Evolutionary conservation across 2,888 invertebrate genomes (phyloP), one percentile per base, ranked within the genome.

Genomic region (Synergus japonicus): DNA sequence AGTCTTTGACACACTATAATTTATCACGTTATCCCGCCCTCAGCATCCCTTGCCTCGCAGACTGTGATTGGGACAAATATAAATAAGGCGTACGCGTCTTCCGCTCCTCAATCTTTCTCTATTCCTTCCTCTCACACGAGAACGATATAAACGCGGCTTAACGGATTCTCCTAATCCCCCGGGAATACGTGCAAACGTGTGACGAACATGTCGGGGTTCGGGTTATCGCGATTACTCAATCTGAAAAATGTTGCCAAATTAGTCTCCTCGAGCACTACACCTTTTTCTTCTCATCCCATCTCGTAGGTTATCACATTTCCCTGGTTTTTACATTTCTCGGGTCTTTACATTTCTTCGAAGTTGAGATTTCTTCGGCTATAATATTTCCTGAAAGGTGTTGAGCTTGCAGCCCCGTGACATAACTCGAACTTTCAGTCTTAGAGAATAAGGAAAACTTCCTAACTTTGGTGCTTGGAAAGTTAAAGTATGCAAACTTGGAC

Each of bases 1-100:
- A 89, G 89, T 89, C 88, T 91, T 90, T 91, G 92, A 92, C 91
- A 87, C 85, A 86, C 82, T 87, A 86, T 87, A 90, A 91, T 92
- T 92, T 91, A 90, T 92, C 91, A 92, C 87, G 86, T 85, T 86
- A 88, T 87, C 85, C 85, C 83, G 81, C 83, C 79, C 78, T 81
- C 81, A 76, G 79, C 77, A 80, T 76, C 76, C 46, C 76, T 64
- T 77, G 76, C 41, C 43, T 46, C 54, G 46, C 44, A 22, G 87
- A 83, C 86, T 79, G 86, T 88, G 90, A 90, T 90, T 87, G 88
- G 86, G 86, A 88, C 87, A 87, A 87, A 91, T 90, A 91, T 91
- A 92, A 92, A 92, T 91, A 91, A 90, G 88, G 88, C 89, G 89
- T 90, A 90, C 86, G 87, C 79, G 41, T 65, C 79, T 79, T 73